Evolutionary conservation across 1,140 invertebrate species (phyloP).

Genomic region (Caenorhabditis brenneri): DNA sequence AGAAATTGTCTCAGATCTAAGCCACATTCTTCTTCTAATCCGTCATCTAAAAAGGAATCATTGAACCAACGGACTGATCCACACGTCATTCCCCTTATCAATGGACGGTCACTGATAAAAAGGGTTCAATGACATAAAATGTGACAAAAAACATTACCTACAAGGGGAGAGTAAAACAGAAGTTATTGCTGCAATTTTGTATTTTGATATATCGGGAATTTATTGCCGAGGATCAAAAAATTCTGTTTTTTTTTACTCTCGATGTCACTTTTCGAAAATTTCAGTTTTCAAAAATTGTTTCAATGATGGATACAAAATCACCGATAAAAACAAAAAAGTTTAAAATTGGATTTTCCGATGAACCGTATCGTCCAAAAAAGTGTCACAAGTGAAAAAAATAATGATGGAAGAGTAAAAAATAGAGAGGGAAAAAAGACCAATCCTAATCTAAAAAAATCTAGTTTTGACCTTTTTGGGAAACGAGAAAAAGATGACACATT

Average conservation of each 20-base stretch:
- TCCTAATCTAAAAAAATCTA: constrained; percentile 6
- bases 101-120: neutral
- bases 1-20: no score
- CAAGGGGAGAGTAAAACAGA: neutral
- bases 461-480: neutral
- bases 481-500: neutral
- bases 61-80: neutral
- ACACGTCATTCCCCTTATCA: neutral
- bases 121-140: neutral
- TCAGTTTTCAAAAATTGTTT: no score
- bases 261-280: no score
- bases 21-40: no score
- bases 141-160: neutral
- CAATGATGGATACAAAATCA: no score
- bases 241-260: no score
- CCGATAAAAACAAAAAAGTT: no score
- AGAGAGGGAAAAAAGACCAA: neutral
- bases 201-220: no score
- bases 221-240: no score
- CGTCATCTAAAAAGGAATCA: no score
- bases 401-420: neutral
- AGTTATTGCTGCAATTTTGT: no score
- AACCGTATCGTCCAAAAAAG: neutral
- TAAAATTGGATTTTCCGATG: neutral
- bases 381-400: neutral